Evolutionary conservation across 2,888 invertebrate genomes (phyloP), one percentile per base, ranked within the genome.

Genomic region (Abscondita cerata): DNA sequence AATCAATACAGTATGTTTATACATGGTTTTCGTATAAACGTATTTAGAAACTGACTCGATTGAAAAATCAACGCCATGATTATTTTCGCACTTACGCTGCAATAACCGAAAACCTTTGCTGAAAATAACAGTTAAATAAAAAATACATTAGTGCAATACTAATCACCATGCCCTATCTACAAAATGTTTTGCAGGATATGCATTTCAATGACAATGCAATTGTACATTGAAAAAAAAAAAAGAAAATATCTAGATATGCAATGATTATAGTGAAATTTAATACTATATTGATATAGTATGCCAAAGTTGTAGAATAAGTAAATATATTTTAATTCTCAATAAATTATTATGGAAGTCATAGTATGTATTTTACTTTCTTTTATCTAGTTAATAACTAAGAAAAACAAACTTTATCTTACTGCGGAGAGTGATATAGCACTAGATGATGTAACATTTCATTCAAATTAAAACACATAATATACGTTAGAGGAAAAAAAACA

Each of bases 1-100:
- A 58, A 62, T 62, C 53, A 59, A 62, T 62, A 62, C 47, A 48
- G 25, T 51, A 55, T 53, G 58, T 38, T 62, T 58, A 40, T 51
- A 55, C 40, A 48, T 56, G 55, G 51, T 56, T 51, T 33, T 55
- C 47, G 34, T 61, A 51, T 31, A 52, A 16, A 50, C 34, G 36
- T 13, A 40, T 50, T 48, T 56, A 56, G 38, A 56, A 40, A 41
- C 8, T 48, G 50, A 2, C 11, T 36, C 36, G 36, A n/a, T 9
- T 36, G 25, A 25, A 25, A n/a, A 25, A 25, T 12, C 36, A 36
- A n/a, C 12, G 11, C 12, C 36, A 36, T 36, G 3, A 36, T 36
- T 36, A n/a, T n/a, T n/a, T 36, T 36, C 3, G n/a, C n/a, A 18
- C 36, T 38, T 52, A 36, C 18, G 6, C 18, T n/a, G 18, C 16